Evolutionary conservation across 1,140 invertebrate genomes (phyloP).

Genomic region (Rhizoglyphus robini): DNA sequence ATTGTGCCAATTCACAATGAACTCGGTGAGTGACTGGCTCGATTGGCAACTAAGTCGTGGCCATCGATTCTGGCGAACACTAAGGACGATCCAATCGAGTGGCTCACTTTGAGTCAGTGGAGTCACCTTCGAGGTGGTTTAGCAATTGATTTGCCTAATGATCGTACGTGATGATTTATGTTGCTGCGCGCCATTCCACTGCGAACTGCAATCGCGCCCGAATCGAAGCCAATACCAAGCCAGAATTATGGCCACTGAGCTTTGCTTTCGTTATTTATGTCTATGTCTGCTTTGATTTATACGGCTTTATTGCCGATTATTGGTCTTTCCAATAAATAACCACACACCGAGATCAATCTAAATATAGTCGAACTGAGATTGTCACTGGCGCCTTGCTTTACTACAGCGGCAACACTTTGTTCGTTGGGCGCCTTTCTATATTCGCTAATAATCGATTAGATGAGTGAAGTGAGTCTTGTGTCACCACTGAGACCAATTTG

Average conservation of each 20-base stretch:
- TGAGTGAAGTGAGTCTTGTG: too few relatives aligned
- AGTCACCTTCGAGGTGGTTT: neutral
- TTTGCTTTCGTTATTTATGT: neutral
- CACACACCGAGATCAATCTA: neutral
- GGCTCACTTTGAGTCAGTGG: neutral
- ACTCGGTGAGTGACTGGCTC: too few relatives aligned
- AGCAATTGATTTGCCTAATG: neutral
- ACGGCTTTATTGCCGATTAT: neutral
- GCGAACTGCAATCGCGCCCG: neutral
- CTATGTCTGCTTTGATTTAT: neutral
- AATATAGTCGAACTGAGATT: neutral
- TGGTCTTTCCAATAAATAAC: neutral
- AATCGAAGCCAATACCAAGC: too few relatives aligned
- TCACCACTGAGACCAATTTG: too few relatives aligned
- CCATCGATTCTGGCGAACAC: neutral
- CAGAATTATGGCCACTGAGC: neutral
- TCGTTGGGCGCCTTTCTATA: too few relatives aligned
- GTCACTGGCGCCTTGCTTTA: too few relatives aligned
- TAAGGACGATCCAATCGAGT: neutral
- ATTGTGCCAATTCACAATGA: conserved; percentile 6
- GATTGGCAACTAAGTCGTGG: neutral
- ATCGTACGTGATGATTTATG: conserved; percentile 5
- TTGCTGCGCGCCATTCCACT: too few relatives aligned
- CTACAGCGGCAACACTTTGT: too few relatives aligned
- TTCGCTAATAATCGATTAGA: too few relatives aligned